These are phyloP conservation scores for Leptodirus hochenwartii DNA, from an alignment of 2,888 invertebrate genomes.

Conservation along the genomic window DNA sequence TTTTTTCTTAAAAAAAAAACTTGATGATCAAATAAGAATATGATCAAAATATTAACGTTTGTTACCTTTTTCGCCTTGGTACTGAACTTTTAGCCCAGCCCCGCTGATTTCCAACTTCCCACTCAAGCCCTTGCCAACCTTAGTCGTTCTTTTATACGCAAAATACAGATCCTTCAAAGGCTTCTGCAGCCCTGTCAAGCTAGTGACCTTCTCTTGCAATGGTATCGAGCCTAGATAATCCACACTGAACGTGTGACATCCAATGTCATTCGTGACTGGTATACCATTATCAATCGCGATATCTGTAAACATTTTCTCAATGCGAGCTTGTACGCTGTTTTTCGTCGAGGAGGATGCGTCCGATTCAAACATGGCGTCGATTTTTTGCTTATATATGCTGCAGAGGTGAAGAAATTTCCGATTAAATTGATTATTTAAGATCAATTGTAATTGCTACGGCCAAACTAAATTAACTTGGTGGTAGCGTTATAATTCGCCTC, in stretches of 20 bases:
- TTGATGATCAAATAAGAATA: too few relatives aligned
- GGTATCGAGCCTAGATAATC: constrained; percentile 70
- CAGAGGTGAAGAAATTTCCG: too few relatives aligned
- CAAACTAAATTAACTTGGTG: too few relatives aligned
- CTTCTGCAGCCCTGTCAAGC: constrained; percentile 62
- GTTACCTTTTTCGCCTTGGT: constrained; percentile 37
- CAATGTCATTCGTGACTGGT: constrained; percentile 32
- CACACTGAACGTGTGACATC: constrained; percentile 38
- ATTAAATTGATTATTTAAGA: too few relatives aligned
- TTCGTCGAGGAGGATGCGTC: constrained; percentile 27
- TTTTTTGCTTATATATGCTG: constrained; percentile 63
- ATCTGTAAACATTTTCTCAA: constrained; percentile 70
- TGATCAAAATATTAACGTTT: too few relatives aligned
- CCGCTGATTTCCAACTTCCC: constrained; percentile 40
- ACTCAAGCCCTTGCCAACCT: constrained; percentile 30
- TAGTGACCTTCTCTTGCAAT: constrained; percentile 61
- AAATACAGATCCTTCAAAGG: constrained; percentile 61
- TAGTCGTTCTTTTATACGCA: constrained; percentile 35
- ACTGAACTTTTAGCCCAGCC: constrained; percentile 53
- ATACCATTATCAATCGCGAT: constrained; percentile 38
- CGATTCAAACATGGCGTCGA: constrained; percentile 61
- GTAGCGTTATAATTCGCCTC: too few relatives aligned
- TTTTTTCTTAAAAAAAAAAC: too few relatives aligned
- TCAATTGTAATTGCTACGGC: too few relatives aligned
- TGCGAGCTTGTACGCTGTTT: constrained; percentile 68